These are phyloP conservation scores for Natator depressus DNA, from an alignment of 2,113 vertebrate species.

Conservation along the genomic window DNA sequence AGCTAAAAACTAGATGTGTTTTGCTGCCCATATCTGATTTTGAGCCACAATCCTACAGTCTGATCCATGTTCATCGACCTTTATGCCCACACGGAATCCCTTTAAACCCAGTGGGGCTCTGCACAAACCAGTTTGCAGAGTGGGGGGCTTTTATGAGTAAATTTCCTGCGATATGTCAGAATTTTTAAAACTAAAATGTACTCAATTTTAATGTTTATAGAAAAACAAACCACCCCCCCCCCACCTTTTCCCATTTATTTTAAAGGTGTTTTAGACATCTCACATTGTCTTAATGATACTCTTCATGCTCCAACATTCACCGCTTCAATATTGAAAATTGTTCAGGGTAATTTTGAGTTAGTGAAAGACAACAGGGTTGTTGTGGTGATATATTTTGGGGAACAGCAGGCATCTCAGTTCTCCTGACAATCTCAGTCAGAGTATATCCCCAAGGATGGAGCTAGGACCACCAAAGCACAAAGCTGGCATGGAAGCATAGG, in stretches of 20 bases:
- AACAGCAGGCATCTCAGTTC: neutral
- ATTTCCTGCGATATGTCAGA: neutral
- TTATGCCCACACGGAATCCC: neutral
- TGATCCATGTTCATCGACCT: neutral
- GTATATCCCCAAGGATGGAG: rapidly evolving
- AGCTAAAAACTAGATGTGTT: neutral
- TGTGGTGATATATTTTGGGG: neutral
- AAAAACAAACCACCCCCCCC: neutral
- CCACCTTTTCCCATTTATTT: neutral
- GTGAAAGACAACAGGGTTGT: neutral
- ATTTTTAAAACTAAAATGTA: neutral
- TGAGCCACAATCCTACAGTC: neutral
- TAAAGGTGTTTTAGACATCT: neutral
- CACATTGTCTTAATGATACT: neutral
- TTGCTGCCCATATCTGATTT: neutral
- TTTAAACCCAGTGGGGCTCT: neutral
- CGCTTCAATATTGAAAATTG: neutral
- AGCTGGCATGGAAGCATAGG: neutral
- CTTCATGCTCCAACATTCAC: neutral
- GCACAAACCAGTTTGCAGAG: rapidly evolving
- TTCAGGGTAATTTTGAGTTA: neutral
- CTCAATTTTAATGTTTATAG: neutral
- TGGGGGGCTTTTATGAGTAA: neutral
- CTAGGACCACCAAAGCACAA: neutral
- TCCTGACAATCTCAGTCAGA: neutral